Evolutionary conservation across 2,888 invertebrate species (phyloP), one percentile per base, ranked within the genome.

Genomic region (Orthonevra nobilis): DNA sequence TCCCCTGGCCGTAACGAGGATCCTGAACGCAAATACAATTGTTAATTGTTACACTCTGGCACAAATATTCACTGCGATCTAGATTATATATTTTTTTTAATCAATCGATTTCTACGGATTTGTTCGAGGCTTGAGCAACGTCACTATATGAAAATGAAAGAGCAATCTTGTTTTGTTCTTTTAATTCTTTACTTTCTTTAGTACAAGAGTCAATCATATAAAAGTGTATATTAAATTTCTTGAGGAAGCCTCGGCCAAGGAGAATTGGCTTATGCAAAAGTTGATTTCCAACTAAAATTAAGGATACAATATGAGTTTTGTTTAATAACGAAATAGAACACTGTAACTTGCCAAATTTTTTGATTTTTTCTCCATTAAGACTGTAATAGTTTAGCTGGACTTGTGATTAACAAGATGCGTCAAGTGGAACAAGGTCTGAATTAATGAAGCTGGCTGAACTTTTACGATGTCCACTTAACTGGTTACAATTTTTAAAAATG

Each of bases 231-330:
- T 46, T 19, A 46, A 46, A 46, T 26, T 12, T 26, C 9, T 9
- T 46, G 1, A 46, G 28, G 14, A 46, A 46, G n/a, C 28, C 46
- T 26, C 28, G 46, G 10, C 46, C 28, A 23, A 46, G 28, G 14
- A 46, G 28, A 26, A 15, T 12, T 36, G 34, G 1, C 7, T 36
- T 36, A 5, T 6, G 34, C n/a, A 42, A 19, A 23, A 17, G 4
- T 42, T 42, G 20, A 7, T 42, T 42, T 42, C 23, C 19, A 42
- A 40, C 17, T 20, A 40, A 3, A 44, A 44, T 19, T 20, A 44
- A 20, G 6, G 10, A 23, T n/a, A 44, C n/a, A 7, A 10, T 6
- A 7, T 19, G 3, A 7, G 19, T 44, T 20, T 20, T 44, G 12
- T 44, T 44, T n/a, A 20, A 44, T 10, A 44, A 20, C n/a, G 5